Percentiles rank a stretch among this genome's conserved stretches.
phyloP scores from a whole-genome alignment of 2,797 vertebrate species.

The Morelia viridis region DNA sequence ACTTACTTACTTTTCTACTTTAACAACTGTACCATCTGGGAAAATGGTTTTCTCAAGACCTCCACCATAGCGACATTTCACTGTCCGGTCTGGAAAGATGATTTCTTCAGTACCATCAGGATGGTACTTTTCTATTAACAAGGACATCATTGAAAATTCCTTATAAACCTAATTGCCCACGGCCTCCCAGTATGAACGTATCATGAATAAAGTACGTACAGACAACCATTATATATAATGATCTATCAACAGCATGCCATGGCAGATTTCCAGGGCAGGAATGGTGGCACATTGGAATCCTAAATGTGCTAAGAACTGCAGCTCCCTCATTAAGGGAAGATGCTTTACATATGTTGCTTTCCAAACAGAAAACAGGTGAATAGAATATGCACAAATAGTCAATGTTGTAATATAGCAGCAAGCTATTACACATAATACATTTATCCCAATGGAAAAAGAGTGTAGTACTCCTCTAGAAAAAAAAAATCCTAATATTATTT shows the following conservation, averaged over 20 bases:
- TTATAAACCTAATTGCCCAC: not conserved
- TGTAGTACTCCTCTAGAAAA: not conserved
- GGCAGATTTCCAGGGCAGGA: not conserved
- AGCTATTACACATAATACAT: not conserved
- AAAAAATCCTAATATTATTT: not conserved
- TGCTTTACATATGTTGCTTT: not conserved
- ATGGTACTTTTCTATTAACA: slow-evolving; percentile 75
- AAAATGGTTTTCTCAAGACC: slow-evolving; percentile 75
- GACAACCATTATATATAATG: not conserved
- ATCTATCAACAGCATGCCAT: not conserved
- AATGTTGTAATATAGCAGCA: not conserved
- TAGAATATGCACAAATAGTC: not conserved
- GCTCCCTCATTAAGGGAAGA: not conserved
- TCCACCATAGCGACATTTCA: slow-evolving; percentile 65
- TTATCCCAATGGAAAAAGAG: not conserved
- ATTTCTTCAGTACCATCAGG: slow-evolving; percentile 76
- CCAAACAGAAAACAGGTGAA: not conserved
- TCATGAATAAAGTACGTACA: not conserved
- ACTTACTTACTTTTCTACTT: slow-evolving; percentile 71
- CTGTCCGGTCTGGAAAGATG: slow-evolving; percentile 76
- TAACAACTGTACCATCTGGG: slow-evolving; percentile 76
- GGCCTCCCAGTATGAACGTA: not conserved
- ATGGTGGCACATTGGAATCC: not conserved
- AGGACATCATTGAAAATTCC: slow-evolving; percentile 16
- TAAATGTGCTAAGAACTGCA: not conserved